These are phyloP conservation scores for Tragulus kanchil DNA, from an alignment of 2,113 vertebrate species.

Conservation along the genomic window DNA sequence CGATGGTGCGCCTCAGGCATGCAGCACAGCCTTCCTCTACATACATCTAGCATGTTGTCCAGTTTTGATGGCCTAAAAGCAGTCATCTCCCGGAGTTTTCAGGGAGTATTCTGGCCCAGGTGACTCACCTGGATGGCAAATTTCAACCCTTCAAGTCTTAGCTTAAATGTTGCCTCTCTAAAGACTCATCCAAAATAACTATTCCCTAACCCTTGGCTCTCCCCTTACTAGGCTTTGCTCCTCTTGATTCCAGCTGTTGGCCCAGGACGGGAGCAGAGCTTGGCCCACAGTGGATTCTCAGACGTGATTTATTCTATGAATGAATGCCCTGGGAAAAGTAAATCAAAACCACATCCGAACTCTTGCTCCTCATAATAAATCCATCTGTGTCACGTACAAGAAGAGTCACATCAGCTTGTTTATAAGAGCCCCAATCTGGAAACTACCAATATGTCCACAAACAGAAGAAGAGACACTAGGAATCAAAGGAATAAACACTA, in stretches of 20 bases:
- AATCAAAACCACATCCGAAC: not conserved
- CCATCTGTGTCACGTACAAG: not conserved
- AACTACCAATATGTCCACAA: not conserved
- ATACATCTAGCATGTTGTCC: accelerated
- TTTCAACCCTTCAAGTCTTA: not conserved
- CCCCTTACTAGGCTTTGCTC: too few species aligned
- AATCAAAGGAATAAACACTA: not conserved
- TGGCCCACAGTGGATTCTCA: not conserved
- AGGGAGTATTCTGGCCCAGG: too few species aligned
- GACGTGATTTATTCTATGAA: not conserved
- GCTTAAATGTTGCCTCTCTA: not conserved
- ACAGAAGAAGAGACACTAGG: not conserved
- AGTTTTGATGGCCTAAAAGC: too few species aligned
- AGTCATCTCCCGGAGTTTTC: too few species aligned
- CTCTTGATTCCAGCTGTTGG: not conserved
- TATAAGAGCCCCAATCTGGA: not conserved
- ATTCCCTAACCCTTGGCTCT: not conserved
- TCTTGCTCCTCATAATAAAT: not conserved
- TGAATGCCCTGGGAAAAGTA: not conserved
- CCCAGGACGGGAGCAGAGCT: not conserved
- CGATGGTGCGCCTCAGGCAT: accelerated
- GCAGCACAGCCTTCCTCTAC: not conserved
- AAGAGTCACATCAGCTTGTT: not conserved
- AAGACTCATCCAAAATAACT: not conserved
- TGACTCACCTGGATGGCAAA: not conserved